Percentiles rank a stretch among this genome's conserved stretches.
These are phyloP conservation scores for Drosophila kambysellisi DNA, from an alignment of 2,888 invertebrate species.

Conservation along the genomic window DNA sequence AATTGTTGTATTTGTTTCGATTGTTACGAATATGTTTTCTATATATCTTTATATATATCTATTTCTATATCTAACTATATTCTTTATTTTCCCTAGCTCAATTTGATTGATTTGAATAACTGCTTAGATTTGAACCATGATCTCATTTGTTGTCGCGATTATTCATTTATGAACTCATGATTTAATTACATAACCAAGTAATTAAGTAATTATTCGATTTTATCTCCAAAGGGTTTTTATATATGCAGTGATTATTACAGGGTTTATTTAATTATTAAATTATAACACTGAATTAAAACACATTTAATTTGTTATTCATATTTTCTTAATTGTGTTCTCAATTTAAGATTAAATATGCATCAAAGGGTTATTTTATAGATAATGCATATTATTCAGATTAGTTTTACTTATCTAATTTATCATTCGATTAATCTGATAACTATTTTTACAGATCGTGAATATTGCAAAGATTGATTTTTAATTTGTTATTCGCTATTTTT, in stretches of 20 bases:
- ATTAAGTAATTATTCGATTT: background rate
- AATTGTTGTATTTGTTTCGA: background rate
- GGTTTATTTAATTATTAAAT: background rate
- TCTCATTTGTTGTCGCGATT: background rate
- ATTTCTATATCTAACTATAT: background rate
- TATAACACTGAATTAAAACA: background rate
- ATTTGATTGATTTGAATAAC: background rate
- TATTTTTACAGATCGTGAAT: no score
- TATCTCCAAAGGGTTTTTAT: no score
- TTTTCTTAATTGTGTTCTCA: background rate
- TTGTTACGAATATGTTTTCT: background rate
- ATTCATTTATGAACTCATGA: background rate
- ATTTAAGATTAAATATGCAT: background rate
- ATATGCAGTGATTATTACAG: no score
- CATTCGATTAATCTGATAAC: background rate
- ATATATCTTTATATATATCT: background rate
- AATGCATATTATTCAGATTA: background rate
- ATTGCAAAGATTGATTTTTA: no score
- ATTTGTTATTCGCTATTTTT: no score
- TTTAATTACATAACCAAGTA: background rate
- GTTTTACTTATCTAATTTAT: background rate
- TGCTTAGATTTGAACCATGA: background rate
- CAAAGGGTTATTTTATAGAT: background rate
- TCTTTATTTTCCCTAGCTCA: no score
- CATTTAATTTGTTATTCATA: background rate